Evolutionary conservation across 2,888 invertebrate species (phyloP).

Genomic region (Spisula subtruncata): DNA sequence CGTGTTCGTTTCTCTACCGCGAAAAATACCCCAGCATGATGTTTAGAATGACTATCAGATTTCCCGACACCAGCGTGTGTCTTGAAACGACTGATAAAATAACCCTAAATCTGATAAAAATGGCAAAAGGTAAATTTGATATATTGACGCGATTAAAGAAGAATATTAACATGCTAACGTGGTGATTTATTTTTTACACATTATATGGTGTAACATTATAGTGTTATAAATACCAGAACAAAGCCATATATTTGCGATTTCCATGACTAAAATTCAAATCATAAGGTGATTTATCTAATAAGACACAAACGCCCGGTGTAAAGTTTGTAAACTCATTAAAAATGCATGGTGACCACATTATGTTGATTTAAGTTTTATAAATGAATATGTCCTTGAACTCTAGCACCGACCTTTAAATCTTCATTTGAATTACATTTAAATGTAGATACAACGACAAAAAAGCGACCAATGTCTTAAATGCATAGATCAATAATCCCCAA

Average conservation of each 20-base stretch:
- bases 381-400: too few species aligned
- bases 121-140: conserved; percentile 5
- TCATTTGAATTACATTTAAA: too few species aligned
- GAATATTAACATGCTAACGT: background rate
- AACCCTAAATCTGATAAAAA: conserved; percentile 7
- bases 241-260: background rate
- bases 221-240: background rate
- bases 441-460: too few species aligned
- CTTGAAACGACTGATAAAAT: conserved; percentile 19
- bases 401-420: too few species aligned
- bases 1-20: background rate
- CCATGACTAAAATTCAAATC: background rate
- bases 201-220: conserved; percentile 6
- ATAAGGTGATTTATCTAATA: too few species aligned
- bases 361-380: too few species aligned
- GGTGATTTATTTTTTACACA: background rate
- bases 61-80: background rate
- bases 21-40: background rate
- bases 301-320: too few species aligned
- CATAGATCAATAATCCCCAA: too few species aligned
- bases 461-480: too few species aligned
- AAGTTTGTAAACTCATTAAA: too few species aligned
- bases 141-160: conserved; percentile 8
- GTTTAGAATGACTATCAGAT: background rate
- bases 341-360: too few species aligned